These are phyloP conservation scores for Heliconius cydno DNA, from an alignment of 2,888 invertebrate genomes.

Conservation along the genomic window DNA sequence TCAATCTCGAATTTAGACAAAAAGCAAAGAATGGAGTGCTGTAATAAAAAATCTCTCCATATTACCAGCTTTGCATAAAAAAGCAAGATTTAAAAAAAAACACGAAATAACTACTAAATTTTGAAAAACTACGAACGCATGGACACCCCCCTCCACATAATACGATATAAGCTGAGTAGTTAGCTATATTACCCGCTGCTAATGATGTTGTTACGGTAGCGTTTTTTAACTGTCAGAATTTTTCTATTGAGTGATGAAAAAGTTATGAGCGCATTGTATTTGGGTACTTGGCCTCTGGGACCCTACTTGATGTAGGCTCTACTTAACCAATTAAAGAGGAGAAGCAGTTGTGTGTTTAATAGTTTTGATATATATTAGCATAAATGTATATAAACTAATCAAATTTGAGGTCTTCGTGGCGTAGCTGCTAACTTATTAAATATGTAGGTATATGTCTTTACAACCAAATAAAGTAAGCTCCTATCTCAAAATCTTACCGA, in stretches of 20 bases:
- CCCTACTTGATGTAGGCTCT: not conserved
- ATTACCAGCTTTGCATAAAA: not conserved
- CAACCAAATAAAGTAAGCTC: not conserved
- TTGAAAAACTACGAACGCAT: not conserved
- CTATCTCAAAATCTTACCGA: conserved; percentile 5
- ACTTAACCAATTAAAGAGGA: not conserved
- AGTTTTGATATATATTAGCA: not conserved
- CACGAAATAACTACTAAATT: not conserved
- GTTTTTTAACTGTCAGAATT: conserved; percentile 68
- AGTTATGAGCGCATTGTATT: conserved; percentile 19
- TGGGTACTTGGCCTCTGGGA: not conserved
- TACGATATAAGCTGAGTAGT: conserved; percentile 72
- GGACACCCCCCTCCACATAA: conserved; percentile 49
- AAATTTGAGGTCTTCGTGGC: not conserved
- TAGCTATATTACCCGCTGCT: conserved; percentile 65
- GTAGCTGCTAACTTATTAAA: no score
- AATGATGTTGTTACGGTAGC: conserved; percentile 79
- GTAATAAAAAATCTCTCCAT: not conserved
- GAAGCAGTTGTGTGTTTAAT: not conserved
- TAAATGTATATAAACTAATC: no score
- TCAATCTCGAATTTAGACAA: not conserved
- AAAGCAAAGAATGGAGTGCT: not conserved
- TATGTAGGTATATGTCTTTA: not conserved
- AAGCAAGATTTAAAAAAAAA: not conserved
- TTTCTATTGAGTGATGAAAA: conserved; percentile 39